Percentiles rank a stretch among this genome's conserved stretches.
Conservation (phyloP, 92 coral and sea anemone genomes). For the Nematostella vectensis region DNA sequence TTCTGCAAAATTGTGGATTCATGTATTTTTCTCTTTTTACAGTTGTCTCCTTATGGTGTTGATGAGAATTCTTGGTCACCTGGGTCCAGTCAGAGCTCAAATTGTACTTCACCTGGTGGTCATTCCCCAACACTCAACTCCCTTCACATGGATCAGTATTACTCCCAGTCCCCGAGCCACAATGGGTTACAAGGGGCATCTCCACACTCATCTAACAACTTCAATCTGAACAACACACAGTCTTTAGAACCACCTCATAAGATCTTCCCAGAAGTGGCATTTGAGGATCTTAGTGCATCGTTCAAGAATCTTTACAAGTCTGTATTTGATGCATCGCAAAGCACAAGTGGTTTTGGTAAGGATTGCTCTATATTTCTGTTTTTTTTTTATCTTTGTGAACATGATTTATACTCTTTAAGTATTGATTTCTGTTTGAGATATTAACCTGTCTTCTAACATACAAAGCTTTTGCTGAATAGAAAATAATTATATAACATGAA, state of each 20-base stretch:
- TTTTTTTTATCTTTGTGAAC: background rate
- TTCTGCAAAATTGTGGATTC: too few species aligned
- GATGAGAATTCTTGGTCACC: slow-evolving; percentile 73
- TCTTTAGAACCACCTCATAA: slow-evolving; percentile 84
- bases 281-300: slow-evolving; percentile 98
- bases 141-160: slow-evolving; percentile 32
- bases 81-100: slow-evolving; percentile 50
- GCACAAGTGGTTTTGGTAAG: slow-evolving; percentile 59
- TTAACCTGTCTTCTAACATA: too few species aligned
- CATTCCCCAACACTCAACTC: slow-evolving; percentile 71
- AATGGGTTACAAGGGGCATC: slow-evolving; percentile 13
- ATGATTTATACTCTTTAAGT: background rate
- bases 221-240: slow-evolving; percentile 19
- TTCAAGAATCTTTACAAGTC: slow-evolving; percentile 93
- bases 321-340: slow-evolving; percentile 91
- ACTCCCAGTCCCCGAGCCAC: slow-evolving; percentile 1
- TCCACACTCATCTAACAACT: slow-evolving; percentile 13
- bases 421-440: slow-evolving; percentile 6
- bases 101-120: slow-evolving; percentile 47
- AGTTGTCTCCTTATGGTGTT: slow-evolving; percentile 75
- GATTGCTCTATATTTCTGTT: background rate
- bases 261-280: slow-evolving; percentile 84
- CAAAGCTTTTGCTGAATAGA: too few species aligned
- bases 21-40: background rate
- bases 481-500: too few species aligned